Conservation (phyloP, 2,113 vertebrate species). For the Turnix velox region DNA sequence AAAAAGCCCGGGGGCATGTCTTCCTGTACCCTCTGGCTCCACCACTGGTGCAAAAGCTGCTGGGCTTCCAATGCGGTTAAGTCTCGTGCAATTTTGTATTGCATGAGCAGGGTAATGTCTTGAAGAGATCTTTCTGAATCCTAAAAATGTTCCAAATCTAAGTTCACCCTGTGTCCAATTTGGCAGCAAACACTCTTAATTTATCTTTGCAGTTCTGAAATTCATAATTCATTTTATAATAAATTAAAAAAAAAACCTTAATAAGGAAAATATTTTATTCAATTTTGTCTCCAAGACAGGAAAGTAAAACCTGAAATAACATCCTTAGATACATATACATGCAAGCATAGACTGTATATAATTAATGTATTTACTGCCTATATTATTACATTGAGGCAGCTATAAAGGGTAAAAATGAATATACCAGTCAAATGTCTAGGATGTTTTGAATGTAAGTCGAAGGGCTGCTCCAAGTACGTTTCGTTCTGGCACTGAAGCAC, state of each 20-base stretch:
- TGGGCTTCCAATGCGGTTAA: neutral
- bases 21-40: neutral
- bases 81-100: neutral
- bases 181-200: neutral
- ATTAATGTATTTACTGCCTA: neutral
- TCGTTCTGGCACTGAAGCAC: neutral
- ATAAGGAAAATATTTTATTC: neutral
- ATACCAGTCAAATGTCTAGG: neutral
- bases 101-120: neutral
- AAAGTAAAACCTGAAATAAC: neutral
- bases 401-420: neutral
- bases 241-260: neutral
- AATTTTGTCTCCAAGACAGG: neutral
- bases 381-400: neutral
- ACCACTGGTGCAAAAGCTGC: neutral
- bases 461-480: neutral
- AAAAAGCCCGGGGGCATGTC: neutral
- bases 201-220: neutral
- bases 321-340: neutral
- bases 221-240: neutral
- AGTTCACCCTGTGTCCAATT: neutral
- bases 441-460: neutral
- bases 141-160: neutral
- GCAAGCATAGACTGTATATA: neutral
- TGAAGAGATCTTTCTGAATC: neutral